These are phyloP conservation scores for Scylla paramamosain DNA, from an alignment of 1,140 invertebrate species.

Conservation along the genomic window DNA sequence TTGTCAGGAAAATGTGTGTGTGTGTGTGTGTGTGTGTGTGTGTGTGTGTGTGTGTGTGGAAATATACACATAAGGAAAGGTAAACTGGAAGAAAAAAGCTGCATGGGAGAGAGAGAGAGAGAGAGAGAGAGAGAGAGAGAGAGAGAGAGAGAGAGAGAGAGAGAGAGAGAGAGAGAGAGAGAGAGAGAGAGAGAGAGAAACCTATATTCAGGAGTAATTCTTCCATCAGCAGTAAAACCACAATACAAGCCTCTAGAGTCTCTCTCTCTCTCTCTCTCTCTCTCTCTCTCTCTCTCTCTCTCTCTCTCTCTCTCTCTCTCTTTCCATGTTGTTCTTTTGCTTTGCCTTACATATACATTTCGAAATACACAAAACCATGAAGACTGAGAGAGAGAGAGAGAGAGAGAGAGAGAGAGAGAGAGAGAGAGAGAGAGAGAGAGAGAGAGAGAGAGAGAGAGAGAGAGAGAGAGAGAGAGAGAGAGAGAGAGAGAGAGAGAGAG, in stretches of 20 bases:
- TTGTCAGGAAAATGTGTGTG: no score
- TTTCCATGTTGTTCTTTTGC: not conserved
- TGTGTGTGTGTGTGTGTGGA: no score
- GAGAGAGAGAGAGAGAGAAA: no score
- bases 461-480: not conserved
- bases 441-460: conserved; percentile 25
- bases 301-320: not conserved
- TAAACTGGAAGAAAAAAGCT: not conserved
- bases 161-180: no score
- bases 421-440: not conserved
- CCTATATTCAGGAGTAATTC: no score
- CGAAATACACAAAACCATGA: not conserved
- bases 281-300: not conserved
- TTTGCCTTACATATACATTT: not conserved
- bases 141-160: no score
- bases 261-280: no score
- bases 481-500: no score
- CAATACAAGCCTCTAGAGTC: no score
- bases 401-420: not conserved
- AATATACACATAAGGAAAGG: no score
- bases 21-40: no score
- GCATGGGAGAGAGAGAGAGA: not conserved
- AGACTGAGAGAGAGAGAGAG: not conserved
- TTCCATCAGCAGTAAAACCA: no score
- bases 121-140: conserved; percentile 10